Evolutionary conservation across 2,113 vertebrate genomes (phyloP), one percentile per base, ranked within the genome.

Genomic region (Jacana jacana): DNA sequence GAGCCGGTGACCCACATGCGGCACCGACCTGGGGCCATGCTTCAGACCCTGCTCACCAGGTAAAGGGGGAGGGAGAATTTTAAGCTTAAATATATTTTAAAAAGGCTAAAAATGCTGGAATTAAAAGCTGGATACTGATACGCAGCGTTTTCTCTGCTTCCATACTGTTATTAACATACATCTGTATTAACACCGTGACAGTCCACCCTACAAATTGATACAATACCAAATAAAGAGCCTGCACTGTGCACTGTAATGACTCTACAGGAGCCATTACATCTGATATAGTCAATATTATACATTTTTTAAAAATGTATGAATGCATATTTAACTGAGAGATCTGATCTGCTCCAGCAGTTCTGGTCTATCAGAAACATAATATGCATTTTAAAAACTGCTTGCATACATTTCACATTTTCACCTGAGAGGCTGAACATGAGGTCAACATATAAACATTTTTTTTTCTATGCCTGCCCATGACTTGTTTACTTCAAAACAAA

Each of bases 261-360:
- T 93, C 89, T 93, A 84, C 91, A 88, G 97, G 95, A 98, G 89
- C 89, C 94, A 89, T 57, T 86, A 96, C 95, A 96, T 94, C 96
- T 97, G 95, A 97, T 96, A 96, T 42, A 92, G 97, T 97, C 97
- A 98, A 97, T 97, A 97, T 97, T 92, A 93, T 64, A 97, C 92
- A 90, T 95, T 97, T 97, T 93, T 97, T 10, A 1, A 85, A 96
- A 96, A 98, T 96, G 96, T 94, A 91, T 95, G 96, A 97, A 96
- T 96, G 96, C 97, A 94, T 96, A 97, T 97, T 97, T 97, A 97
- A 97, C 96, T 97, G 97, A 98, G 96, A 97, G 91, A 96, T 98
- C 94, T 94, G 97, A 97, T 96, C 75, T 97, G 96, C 97, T 97
- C 87, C 96, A 96, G 81, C 85, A 95, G 92, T 80, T 96, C 93